Evolutionary conservation across 2,113 vertebrate species (phyloP).

Genomic region (Azemiops feae): DNA sequence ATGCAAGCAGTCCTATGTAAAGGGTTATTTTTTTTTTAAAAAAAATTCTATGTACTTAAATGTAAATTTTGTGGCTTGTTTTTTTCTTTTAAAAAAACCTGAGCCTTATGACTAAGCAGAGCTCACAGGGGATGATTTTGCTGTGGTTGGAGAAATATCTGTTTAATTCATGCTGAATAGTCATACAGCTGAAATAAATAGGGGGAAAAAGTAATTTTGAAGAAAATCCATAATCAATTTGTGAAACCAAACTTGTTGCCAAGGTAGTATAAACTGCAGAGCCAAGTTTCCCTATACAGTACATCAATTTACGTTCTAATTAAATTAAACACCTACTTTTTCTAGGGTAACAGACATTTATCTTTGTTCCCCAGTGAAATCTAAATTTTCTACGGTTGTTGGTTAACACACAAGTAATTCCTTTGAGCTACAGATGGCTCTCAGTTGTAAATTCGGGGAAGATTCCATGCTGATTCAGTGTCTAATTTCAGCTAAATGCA

Average conservation of each 20-base stretch:
- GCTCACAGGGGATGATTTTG: neutral
- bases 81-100: neutral
- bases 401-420: constrained; percentile 11
- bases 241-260: constrained; percentile 14
- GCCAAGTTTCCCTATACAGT: constrained; percentile 15
- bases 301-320: constrained; percentile 23
- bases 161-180: constrained; percentile 12
- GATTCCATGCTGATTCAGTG: neutral
- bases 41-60: neutral
- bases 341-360: constrained; percentile 10
- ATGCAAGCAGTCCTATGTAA: neutral
- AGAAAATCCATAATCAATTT: constrained; percentile 22
- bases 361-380: constrained; percentile 2
- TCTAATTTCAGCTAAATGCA: neutral
- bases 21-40: neutral
- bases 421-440: constrained; percentile 4
- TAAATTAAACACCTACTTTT: constrained; percentile 22
- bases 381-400: constrained; percentile 18
- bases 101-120: neutral
- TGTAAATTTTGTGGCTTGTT: neutral
- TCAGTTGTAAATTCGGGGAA: neutral
- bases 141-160: constrained; percentile 4
- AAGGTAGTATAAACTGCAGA: neutral
- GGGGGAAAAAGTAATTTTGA: constrained; percentile 8
- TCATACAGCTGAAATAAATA: constrained; percentile 19